phyloP scores from a whole-genome alignment of 2,888 invertebrate genomes.

The Falcaria lacertinaria region DNA sequence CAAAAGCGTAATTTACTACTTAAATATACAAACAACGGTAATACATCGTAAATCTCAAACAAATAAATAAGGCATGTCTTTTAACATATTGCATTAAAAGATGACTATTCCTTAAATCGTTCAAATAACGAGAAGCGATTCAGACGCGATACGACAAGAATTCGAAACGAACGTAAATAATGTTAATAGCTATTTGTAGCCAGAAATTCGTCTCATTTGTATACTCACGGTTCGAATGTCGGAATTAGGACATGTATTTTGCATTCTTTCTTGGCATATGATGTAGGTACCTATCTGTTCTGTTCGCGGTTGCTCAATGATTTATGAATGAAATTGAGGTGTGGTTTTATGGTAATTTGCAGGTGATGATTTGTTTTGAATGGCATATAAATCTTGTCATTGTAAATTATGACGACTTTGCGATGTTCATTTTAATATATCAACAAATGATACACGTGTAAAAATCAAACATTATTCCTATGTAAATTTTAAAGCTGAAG shows the following conservation, averaged over 20 bases:
- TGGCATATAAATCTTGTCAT: background rate
- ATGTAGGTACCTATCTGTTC: conserved; percentile 10
- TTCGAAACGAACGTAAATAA: conserved; percentile 44
- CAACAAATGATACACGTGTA: background rate
- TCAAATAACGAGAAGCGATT: conserved; percentile 28
- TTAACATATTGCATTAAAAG: conserved; percentile 14
- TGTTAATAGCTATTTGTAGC: conserved; percentile 40
- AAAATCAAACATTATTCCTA: too few relatives aligned
- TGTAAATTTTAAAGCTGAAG: too few relatives aligned
- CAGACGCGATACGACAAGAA: conserved; percentile 39
- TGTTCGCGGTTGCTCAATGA: conserved; percentile 2
- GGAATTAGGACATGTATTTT: conserved; percentile 31
- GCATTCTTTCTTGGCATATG: conserved; percentile 19
- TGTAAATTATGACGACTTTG: background rate
- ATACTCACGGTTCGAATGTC: conserved; percentile 21
- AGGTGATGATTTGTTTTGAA: background rate
- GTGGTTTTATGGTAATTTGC: background rate
- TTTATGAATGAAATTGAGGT: background rate
- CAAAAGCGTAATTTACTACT: too few relatives aligned
- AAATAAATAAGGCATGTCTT: background rate
- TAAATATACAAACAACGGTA: too few relatives aligned
- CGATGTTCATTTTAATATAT: background rate
- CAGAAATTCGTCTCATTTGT: conserved; percentile 40
- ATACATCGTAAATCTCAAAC: too few relatives aligned
- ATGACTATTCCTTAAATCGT: conserved; percentile 40